Evolutionary conservation across 2,797 vertebrate genomes (phyloP), one percentile per base, ranked within the genome.

Genomic region (Vultur gryphus): DNA sequence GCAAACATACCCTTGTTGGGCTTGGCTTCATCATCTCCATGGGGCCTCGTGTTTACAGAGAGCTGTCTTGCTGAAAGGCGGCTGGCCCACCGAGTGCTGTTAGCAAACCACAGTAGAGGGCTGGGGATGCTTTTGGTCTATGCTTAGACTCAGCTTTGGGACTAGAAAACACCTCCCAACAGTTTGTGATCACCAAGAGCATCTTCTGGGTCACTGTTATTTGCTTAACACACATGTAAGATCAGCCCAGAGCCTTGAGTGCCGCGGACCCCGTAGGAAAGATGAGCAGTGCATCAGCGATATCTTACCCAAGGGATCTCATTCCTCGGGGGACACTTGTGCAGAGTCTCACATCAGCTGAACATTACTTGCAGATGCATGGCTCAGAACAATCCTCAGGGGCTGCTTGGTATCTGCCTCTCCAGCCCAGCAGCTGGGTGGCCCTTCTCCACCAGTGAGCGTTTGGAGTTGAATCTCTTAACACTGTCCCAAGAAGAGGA

Each of bases 371-470:
- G 41, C 37, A 51, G 69, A 11, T 25, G 29, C 61, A 35, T 4
- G 26, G 48, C 85, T 58, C 43, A 6, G 58, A 52, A 80, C 52
- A 25, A 0, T 35, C 55, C 57, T n/a, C 25, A 9, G 73, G 44
- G 72, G 29, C 51, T 65, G 39, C 69, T 89, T 66, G 4, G 19
- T 6, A 6, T 25, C 76, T 67, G 46, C 35, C 13, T 62, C 54
- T 66, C 66, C 80, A 94, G 55, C 84, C 78, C 51, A 46, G 65
- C 75, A 93, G 79, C 84, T 62, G 72, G 44, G 82, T 48, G 70
- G 49, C 44, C 84, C 35, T 59, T 76, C 62, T 51, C 58, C 71
- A 78, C 20, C 21, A 1, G 26, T 4, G 49, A 92, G 52, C 72
- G 33, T 29, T 69, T 87, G 76, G 79, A 67, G 20, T 52, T 66